These are phyloP conservation scores for Pseudomugil tenellus DNA, from an alignment of 2,797 vertebrate species.

Conservation along the genomic window DNA sequence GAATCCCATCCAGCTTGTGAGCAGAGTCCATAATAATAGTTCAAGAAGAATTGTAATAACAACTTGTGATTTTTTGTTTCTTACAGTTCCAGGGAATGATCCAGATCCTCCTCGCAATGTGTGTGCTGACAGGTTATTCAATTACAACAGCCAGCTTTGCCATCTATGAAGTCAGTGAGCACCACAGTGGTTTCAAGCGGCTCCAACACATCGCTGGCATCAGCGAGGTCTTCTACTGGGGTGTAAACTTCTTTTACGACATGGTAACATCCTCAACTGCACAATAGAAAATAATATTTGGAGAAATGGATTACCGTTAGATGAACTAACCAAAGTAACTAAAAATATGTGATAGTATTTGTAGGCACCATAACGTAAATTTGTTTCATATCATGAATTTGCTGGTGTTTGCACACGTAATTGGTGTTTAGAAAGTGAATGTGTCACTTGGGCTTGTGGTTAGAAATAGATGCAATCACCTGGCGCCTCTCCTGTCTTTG, in stretches of 20 bases:
- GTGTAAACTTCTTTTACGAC: constrained; percentile 93
- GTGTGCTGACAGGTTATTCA: constrained; percentile 91
- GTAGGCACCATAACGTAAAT: no score
- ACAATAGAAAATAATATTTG: neutral
- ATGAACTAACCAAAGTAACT: neutral
- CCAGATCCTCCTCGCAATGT: constrained; percentile 89
- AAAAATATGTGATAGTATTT: neutral
- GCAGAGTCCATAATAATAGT: constrained; percentile 10
- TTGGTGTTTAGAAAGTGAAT: no score
- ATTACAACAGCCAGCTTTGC: constrained; percentile 94
- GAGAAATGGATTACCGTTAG: neutral
- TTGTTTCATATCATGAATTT: no score
- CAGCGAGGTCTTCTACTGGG: constrained; percentile 92
- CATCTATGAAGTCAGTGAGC: constrained; percentile 92
- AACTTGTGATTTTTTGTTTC: constrained; percentile 34
- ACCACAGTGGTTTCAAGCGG: constrained; percentile 91
- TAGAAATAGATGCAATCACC: no score
- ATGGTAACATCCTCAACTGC: constrained; percentile 84
- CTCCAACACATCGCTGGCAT: constrained; percentile 95
- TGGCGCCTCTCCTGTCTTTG: no score
- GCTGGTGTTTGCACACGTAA: no score
- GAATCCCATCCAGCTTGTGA: neutral
- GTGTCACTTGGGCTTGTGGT: no score
- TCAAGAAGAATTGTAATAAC: neutral
- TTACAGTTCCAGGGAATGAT: constrained; percentile 88